Evolutionary conservation across 2,113 vertebrate genomes (phyloP), one percentile per base, ranked within the genome.

Genomic region (Antennarius striatus): DNA sequence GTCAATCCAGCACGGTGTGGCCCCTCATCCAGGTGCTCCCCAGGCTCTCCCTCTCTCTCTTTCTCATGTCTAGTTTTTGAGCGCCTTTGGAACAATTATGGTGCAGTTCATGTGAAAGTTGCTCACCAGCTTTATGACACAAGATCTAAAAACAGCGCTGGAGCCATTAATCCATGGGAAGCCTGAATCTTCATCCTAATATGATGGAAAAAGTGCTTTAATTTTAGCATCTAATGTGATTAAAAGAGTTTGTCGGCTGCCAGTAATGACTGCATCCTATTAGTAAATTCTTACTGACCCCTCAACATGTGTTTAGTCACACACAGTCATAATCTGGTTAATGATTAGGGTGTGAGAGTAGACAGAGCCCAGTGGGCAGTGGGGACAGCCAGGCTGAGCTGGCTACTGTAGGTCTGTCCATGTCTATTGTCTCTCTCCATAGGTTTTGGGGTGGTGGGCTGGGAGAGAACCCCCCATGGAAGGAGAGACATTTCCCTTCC

Each of bases 351-450:
- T 68, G 73, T 73, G 53, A 60, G 58, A 46, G 73, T 58, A 87
- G 86, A 88, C 86, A 22, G 75, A 54, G 72, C 86, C 81, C 89
- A 86, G 87, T 74, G 85, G 89, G 89, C 81, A 81, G 86, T 65
- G 81, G 84, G 89, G 89, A 90, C 89, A 86, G 85, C 82, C 57
- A 79, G 87, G 77, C 87, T 86, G 85, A 86, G 87, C 83, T 65
- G 70, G 80, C 56, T 84, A 86, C 86, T 85, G 88, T 87, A 88
- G 80, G 75, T 73, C 48, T 15, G 55, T 16, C 59, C 30, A 4
- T 49, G 30, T 68, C 73, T 74, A 79, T 91, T 89, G 88, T 89
- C 71, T 68, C 63, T 65, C 71, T 74, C 78, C 55, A 17, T 73
- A 79, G 79, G 85, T 75, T 71, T 76, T 59, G 13, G 70, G 76